Conservation (phyloP, 2,113 vertebrate species). For the Hassar affinis region DNA sequence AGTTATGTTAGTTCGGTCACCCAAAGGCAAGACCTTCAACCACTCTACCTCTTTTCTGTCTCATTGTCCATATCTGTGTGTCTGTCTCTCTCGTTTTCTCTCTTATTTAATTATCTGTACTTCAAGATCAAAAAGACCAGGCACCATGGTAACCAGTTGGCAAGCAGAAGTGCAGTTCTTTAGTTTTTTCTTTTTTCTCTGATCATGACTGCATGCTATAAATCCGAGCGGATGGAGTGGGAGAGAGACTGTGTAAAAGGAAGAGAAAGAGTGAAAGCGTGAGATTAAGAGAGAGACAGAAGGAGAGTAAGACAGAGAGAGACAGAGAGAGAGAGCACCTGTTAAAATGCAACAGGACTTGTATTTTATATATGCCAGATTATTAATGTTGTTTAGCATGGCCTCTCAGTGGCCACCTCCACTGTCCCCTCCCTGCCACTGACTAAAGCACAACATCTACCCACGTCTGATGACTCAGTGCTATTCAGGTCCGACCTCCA, state of each 20-base stretch:
- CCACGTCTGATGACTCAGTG: constrained; percentile 42
- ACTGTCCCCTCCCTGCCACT: constrained; percentile 9
- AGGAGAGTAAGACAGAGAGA: neutral
- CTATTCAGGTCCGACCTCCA: constrained; percentile 37
- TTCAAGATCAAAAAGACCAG: constrained; percentile 45
- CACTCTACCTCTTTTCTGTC: neutral
- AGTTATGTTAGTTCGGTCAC: neutral
- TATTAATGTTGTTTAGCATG: constrained; percentile 24
- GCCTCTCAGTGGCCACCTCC: constrained; percentile 27
- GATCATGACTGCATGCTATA: constrained; percentile 18
- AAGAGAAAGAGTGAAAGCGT: no score
- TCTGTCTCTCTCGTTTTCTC: neutral
- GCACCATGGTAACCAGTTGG: constrained; percentile 54
- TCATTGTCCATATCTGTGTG: neutral
- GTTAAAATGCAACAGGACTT: constrained; percentile 34
- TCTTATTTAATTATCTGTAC: constrained; percentile 47
- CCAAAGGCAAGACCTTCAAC: neutral
- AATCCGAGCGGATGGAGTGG: constrained; percentile 6
- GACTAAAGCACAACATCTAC: constrained; percentile 42
- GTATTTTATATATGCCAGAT: constrained; percentile 8
- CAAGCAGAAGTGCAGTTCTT: constrained; percentile 32
- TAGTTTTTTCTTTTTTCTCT: neutral
- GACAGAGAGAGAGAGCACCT: constrained; percentile 24
- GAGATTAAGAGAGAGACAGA: neutral
- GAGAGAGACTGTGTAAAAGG: neutral